Evolutionary conservation across 2,113 vertebrate species (phyloP).

Genomic region (Forbesichthys agassizii): DNA sequence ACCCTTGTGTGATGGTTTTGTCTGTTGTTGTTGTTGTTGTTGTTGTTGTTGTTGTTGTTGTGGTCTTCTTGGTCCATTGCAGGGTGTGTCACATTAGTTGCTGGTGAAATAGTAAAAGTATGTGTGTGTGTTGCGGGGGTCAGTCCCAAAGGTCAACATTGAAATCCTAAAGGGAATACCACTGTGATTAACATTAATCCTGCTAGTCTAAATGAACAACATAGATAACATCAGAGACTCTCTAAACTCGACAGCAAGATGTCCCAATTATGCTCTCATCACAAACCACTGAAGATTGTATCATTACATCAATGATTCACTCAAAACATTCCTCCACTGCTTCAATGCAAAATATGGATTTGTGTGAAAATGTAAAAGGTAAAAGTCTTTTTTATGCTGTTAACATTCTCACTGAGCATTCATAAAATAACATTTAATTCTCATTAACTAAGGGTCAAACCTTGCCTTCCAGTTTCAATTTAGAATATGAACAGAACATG

Average conservation of each 20-base stretch:
- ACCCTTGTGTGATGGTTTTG: too few relatives aligned
- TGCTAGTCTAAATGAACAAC: conserved; percentile 49
- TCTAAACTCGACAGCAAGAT: conserved; percentile 33
- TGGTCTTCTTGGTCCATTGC: too few relatives aligned
- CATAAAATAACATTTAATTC: too few relatives aligned
- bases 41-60: too few relatives aligned
- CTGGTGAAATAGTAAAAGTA: too few relatives aligned
- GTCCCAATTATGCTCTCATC: conserved; percentile 1
- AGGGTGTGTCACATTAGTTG: too few relatives aligned
- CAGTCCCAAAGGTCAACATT: conserved; percentile 8
- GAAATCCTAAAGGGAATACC: conserved; percentile 38
- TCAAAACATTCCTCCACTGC: background rate
- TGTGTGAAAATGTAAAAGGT: background rate
- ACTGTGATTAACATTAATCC: conserved; percentile 53
- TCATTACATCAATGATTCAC: background rate
- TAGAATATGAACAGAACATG: too few relatives aligned
- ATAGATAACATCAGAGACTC: conserved; percentile 35
- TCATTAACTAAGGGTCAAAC: too few relatives aligned
- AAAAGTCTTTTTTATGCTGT: too few relatives aligned
- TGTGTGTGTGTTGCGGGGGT: background rate
- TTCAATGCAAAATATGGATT: background rate
- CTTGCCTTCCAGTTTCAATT: too few relatives aligned
- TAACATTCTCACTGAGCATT: too few relatives aligned
- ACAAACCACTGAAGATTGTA: conserved; percentile 1
- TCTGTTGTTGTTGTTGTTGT: too few relatives aligned